Evolutionary conservation across 2,888 invertebrate genomes (phyloP).

Genomic region (Iphiclides podalirius): DNA sequence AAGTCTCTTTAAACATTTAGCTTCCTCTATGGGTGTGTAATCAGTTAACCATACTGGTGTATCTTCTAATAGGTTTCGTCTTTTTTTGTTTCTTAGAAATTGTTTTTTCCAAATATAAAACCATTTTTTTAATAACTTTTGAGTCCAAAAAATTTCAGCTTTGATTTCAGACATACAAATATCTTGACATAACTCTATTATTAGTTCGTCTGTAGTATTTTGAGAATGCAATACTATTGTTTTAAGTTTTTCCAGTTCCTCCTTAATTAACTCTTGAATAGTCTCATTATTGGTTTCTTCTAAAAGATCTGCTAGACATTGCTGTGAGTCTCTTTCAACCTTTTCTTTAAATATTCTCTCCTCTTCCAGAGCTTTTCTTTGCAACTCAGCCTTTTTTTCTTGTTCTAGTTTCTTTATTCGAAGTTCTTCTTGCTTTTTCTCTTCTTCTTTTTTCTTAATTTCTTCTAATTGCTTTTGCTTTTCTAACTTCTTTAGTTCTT

Average conservation of each 20-base stretch:
- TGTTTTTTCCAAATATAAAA: conserved; percentile 59
- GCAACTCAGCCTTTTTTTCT: conserved; percentile 53
- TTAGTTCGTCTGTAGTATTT: conserved; percentile 47
- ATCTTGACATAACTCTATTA: conserved; percentile 51
- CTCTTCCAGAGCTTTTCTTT: conserved; percentile 54
- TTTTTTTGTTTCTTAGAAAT: conserved; percentile 52
- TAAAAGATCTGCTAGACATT: conserved; percentile 52
- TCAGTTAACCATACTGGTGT: conserved; percentile 70
- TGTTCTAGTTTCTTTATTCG: conserved; percentile 52
- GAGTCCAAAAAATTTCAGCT: conserved; percentile 55
- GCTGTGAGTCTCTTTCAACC: conserved; percentile 57
- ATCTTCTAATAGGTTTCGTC: conserved; percentile 58
- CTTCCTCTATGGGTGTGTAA: conserved; percentile 58
- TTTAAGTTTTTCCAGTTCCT: conserved; percentile 53
- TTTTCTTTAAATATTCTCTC: conserved; percentile 52
- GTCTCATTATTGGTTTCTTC: conserved; percentile 52
- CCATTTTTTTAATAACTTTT: conserved; percentile 61
- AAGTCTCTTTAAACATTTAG: conserved; percentile 45
- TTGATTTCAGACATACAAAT: conserved; percentile 57
- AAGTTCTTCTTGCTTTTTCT: conserved; percentile 50
- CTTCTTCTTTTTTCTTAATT: conserved; percentile 51
- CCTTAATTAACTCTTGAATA: conserved; percentile 42
- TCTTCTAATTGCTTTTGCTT: conserved; percentile 45
- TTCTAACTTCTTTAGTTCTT: conserved; percentile 35
- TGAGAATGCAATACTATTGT: conserved; percentile 47